phyloP scores from a whole-genome alignment of 2,888 invertebrate species.

The Cheiracanthium punctorium region DNA sequence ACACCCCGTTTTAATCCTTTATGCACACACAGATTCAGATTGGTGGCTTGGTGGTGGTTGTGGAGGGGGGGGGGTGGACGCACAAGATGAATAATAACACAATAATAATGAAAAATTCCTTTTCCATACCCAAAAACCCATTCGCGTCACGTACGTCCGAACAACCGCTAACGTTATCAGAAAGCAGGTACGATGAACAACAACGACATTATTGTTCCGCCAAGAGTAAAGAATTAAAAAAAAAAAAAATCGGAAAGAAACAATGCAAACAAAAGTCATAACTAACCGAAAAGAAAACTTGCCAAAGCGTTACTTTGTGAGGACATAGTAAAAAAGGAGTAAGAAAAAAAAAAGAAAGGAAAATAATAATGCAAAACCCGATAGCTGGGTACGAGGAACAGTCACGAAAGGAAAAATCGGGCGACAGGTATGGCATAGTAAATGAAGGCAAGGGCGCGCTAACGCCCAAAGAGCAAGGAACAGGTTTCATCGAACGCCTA shows the following conservation, averaged over 20 bases:
- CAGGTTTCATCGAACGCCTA: conserved; percentile 27
- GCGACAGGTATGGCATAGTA: conserved; percentile 26
- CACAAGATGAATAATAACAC: background rate
- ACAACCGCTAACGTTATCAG: conserved; percentile 24
- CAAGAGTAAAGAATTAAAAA: conserved; percentile 3
- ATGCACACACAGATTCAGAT: background rate
- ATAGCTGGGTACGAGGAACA: background rate
- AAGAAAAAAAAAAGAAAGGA: conserved; percentile 2
- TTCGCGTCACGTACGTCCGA: conserved; percentile 23
- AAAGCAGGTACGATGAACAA: conserved; percentile 19
- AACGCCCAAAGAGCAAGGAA: conserved; percentile 22
- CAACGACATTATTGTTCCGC: conserved; percentile 28
- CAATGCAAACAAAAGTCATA: conserved; percentile 39
- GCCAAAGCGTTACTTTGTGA: conserved; percentile 45
- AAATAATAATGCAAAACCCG: background rate
- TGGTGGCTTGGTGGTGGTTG: no score
- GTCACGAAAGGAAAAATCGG: conserved; percentile 27
- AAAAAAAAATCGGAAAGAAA: background rate
- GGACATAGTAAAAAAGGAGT: conserved; percentile 1
- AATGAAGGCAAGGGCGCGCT: conserved; percentile 15
- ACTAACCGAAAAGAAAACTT: conserved; percentile 24
- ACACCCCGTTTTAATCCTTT: conserved; percentile 24
- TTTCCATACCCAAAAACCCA: background rate
- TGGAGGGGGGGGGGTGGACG: no score
- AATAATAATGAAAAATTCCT: background rate